Percentiles rank a stretch among this genome's conserved stretches.
phyloP scores from a whole-genome alignment of 1,140 invertebrate genomes.

The Eriocheir sinensis region DNA sequence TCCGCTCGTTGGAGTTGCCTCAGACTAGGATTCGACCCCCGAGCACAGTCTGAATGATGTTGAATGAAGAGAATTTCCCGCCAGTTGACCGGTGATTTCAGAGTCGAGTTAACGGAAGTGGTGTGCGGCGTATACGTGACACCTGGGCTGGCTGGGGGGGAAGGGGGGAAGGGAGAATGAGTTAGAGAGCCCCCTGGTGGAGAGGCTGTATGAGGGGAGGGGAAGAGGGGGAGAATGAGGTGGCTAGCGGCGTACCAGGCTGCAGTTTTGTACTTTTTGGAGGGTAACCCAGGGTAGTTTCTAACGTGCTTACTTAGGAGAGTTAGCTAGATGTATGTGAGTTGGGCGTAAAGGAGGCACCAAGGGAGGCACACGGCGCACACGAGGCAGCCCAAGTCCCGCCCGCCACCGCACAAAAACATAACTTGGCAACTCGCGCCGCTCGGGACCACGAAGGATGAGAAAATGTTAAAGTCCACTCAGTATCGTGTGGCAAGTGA shows the following conservation, averaged over 20 bases:
- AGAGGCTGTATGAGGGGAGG: background rate
- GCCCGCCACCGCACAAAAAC: background rate
- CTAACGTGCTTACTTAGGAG: background rate
- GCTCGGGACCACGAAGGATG: background rate
- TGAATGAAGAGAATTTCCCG: background rate
- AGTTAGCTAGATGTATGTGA: background rate
- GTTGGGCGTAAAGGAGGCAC: too few species aligned
- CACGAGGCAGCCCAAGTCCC: background rate
- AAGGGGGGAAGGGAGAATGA: background rate
- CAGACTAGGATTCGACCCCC: background rate
- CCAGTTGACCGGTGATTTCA: background rate
- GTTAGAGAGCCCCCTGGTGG: background rate
- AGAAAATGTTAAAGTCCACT: constrained; percentile 13
- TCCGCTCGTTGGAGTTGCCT: background rate
- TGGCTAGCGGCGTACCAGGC: background rate
- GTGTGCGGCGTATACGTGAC: background rate
- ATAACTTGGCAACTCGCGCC: background rate
- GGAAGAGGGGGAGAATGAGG: background rate
- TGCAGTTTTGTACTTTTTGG: background rate
- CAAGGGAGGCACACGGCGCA: background rate
- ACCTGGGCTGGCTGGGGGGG: background rate
- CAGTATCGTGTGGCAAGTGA: background rate
- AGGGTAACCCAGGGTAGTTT: background rate
- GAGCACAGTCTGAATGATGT: background rate
- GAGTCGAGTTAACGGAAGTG: background rate